These are phyloP conservation scores for Radopholus similis DNA, from an alignment of 1,140 invertebrate species.

Conservation along the genomic window DNA sequence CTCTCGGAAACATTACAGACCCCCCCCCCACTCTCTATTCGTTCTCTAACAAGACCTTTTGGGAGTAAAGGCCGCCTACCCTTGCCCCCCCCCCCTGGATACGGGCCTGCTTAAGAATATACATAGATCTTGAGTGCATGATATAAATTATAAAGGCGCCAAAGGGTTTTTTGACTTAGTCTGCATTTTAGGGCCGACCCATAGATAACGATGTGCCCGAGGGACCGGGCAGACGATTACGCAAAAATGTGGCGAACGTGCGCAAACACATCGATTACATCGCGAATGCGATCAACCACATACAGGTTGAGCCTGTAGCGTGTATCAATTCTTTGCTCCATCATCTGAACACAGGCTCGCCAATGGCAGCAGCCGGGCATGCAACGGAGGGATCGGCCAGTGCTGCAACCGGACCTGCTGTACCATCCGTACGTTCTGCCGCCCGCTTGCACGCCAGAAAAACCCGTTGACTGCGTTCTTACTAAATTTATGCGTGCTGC, in stretches of 20 bases:
- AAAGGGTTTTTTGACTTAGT: too few species aligned
- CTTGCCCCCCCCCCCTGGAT: too few species aligned
- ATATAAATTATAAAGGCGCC: too few species aligned
- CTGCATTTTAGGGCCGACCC: conserved; percentile 2
- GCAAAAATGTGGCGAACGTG: conserved; percentile 51
- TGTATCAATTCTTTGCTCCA: background rate
- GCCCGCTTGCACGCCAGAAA: conserved; percentile 67
- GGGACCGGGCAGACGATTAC: conserved; percentile 41
- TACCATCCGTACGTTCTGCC: conserved; percentile 50
- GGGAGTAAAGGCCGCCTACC: too few species aligned
- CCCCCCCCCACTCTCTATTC: too few species aligned
- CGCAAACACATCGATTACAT: conserved; percentile 50
- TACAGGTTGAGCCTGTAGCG: conserved; percentile 25
- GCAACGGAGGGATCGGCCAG: conserved; percentile 28
- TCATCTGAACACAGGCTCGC: conserved; percentile 19
- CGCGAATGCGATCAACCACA: conserved; percentile 42
- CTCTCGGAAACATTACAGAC: too few species aligned
- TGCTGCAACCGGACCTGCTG: conserved; percentile 38
- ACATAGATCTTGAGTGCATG: too few species aligned
- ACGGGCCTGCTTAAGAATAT: too few species aligned
- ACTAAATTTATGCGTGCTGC: conserved; percentile 89
- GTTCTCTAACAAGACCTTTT: too few species aligned
- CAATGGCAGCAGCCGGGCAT: conserved; percentile 29
- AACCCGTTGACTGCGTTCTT: conserved; percentile 75
- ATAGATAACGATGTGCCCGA: conserved; percentile 25